Base-by-base conservation (phyloP, 2,797 vertebrate genomes). In the Gobionotothen gibberifrons region DNA sequence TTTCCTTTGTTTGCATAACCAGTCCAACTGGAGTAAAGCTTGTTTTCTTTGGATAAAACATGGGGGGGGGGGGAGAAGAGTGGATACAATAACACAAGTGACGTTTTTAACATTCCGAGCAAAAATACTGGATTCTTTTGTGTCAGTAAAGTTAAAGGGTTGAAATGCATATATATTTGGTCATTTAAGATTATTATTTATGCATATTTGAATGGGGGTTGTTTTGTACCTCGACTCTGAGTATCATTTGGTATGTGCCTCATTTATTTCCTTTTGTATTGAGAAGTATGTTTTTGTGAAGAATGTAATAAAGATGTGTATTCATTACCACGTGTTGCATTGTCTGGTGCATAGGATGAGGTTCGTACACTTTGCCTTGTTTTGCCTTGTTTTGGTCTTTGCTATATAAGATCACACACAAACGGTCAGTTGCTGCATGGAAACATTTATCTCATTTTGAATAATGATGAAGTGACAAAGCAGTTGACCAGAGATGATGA, bases 31-130 rank as follows among this genome's bases (percentile, higher is more conserved):
- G 80, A 87, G 62, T 65, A 49, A 55, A 73, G 72, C 19, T 72
- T 86, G 78, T 91, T 91, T 86, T 86, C 62, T 83, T 92, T 92
- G 84, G 86, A 81, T 65, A 57, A 9, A 69, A 73, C 69, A 62
- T 56, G 11, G 52, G 52, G 64, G 55, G 71, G 73, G 46, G 22
- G 22, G 0, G 3, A n/a, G n/a, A n/a, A n/a, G n/a, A 73, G 43
- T 3, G 72, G 40, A 78, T 54, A 56, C 70, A 83, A 75, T 69
- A 80, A 76, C 76, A 78, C 65, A 44, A 85, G 74, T 67, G 49
- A 81, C 72, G 76, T 87, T 88, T 87, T 79, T 10, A 90, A 92
- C 93, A 93, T 93, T 94, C 89, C 92, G 87, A 81, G 62, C 69
- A 84, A 83, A 61, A 82, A 89, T 88, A 93, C 90, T 94, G 85